Evolutionary conservation across 2,888 invertebrate species (phyloP), one percentile per base, ranked within the genome.

Genomic region (Idaea dimidiata): DNA sequence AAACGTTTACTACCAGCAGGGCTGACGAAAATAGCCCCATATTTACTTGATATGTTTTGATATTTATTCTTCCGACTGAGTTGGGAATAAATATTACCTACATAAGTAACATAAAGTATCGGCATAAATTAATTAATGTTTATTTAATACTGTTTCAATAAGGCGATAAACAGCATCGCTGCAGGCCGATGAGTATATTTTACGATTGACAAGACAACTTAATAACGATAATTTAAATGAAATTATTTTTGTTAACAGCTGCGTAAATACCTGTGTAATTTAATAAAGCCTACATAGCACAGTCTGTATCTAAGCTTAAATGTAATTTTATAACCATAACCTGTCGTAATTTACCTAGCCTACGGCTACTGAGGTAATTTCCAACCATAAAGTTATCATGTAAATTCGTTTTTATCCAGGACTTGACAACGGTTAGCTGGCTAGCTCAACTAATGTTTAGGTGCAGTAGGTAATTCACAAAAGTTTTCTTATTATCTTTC

Each of bases 181-280:
- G 53, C 58, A 58, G 66, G 67, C 69, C 66, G 66, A 71, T 65
- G 68, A 58, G 64, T 59, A 59, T 64, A 68, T 64, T 67, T 43
- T 64, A 67, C 62, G 57, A 17, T 56, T 31, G 54, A 53, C 54
- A 16, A 58, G 69, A 71, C 70, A 71, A 64, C 68, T 67, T 69
- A 72, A 70, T 71, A 68, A 70, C 66, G 56, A 69, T 65, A 31
- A 65, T 73, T 69, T 64, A 18, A 59, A 62, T 33, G 59, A 62
- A 62, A 64, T 65, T 62, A 63, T 67, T 68, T 63, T 61, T 59
- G 59, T 54, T 60, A 59, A 65, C 56, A 56, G 18, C 56, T 17
- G 18, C 61, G 63, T 61, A 61, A 65, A 63, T 63, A 54, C 53
- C 43, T 43, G 17, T 32, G n/a, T 55, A 32, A 14, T 58, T 43